These are phyloP conservation scores for Reticulitermes lucifugus DNA, from an alignment of 2,888 invertebrate species.

Conservation along the genomic window DNA sequence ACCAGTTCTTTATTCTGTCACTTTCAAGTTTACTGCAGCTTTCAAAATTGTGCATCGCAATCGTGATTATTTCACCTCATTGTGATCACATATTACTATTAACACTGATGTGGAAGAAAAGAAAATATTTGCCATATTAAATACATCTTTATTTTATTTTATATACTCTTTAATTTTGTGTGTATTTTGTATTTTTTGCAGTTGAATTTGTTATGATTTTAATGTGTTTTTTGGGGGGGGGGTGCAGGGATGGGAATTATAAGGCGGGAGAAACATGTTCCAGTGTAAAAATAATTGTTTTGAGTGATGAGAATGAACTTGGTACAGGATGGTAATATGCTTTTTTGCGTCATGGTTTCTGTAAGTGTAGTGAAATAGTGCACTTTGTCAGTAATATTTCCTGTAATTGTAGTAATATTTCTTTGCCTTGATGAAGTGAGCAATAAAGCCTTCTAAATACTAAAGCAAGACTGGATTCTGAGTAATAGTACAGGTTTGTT, in stretches of 20 bases:
- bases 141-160: not conserved
- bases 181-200: not conserved
- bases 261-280: no score
- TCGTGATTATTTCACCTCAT: no score
- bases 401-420: no score
- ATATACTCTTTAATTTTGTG: not conserved
- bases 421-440: no score
- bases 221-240: not conserved
- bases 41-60: no score
- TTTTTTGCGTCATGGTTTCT: not conserved
- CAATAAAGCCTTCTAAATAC: not conserved
- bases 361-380: not conserved
- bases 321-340: conserved; percentile 8
- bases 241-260: no score
- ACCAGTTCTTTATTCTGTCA: no score
- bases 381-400: not conserved
- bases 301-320: not conserved
- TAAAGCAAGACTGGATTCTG: not conserved
- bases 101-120: not conserved
- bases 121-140: not conserved
- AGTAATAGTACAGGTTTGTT: not conserved
- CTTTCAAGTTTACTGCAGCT: no score
- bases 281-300: not conserved
- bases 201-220: not conserved
- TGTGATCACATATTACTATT: no score